phyloP scores from a whole-genome alignment of 1,140 invertebrate species.

The Neodiprion pinetum region DNA sequence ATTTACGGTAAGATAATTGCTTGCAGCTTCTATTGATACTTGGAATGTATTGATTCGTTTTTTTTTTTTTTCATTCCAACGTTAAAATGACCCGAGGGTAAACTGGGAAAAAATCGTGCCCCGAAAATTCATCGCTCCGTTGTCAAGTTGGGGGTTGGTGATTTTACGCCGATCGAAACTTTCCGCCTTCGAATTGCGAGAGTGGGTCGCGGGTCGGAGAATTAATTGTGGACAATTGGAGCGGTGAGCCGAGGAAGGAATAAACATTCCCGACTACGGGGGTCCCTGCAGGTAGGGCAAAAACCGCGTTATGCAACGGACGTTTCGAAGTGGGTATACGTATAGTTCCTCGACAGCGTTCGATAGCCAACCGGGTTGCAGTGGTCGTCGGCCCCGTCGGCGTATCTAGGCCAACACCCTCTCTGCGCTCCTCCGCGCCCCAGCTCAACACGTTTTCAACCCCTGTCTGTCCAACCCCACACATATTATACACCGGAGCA shows the following conservation, averaged over 20 bases:
- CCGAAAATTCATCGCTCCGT: background rate
- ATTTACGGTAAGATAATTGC: too few species aligned
- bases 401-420: slow-evolving; percentile 52
- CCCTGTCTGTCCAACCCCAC: slow-evolving; percentile 8
- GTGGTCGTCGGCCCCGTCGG: slow-evolving; percentile 51
- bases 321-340: background rate
- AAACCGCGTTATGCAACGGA: background rate
- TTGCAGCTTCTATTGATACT: too few species aligned
- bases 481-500: slow-evolving; percentile 4
- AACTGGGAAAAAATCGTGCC: background rate
- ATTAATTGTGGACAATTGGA: background rate
- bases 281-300: too few species aligned
- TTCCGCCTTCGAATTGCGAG: background rate
- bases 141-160: background rate
- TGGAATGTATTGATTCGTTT: too few species aligned
- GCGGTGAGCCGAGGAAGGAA: background rate
- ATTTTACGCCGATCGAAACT: background rate
- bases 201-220: background rate
- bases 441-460: background rate
- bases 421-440: slow-evolving; percentile 25
- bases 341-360: slow-evolving; percentile 30
- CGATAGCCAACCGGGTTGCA: slow-evolving; percentile 49
- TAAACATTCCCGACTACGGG: background rate
- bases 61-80: too few species aligned
- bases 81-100: too few species aligned